These are phyloP conservation scores for Manacus vitellinus DNA, from an alignment of 2,113 vertebrate species.

Conservation along the genomic window DNA sequence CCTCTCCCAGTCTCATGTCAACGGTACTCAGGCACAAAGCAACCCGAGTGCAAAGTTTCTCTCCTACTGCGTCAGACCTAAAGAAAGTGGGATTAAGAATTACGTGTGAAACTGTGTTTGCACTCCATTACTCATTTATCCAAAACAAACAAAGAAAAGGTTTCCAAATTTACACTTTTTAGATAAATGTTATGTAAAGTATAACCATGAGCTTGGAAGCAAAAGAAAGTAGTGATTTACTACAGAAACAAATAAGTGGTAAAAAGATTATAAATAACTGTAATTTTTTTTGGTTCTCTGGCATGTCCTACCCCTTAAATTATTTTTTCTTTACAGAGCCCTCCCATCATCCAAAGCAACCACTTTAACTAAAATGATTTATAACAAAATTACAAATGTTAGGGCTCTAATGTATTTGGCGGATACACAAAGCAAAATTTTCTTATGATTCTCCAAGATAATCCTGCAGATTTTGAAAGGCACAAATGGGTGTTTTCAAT, in stretches of 20 bases:
- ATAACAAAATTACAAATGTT: not conserved
- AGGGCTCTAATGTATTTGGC: not conserved
- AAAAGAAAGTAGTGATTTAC: not conserved
- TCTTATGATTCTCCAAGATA: not conserved
- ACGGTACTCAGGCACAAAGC: not conserved
- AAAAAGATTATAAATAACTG: not conserved
- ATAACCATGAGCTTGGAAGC: not conserved
- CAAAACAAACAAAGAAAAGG: conserved; percentile 1
- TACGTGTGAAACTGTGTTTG: not conserved
- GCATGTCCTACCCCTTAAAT: not conserved
- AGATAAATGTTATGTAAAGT: not conserved
- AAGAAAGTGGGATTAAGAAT: not conserved
- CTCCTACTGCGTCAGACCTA: not conserved
- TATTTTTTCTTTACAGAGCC: not conserved
- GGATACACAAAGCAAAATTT: not conserved
- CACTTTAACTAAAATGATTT: not conserved
- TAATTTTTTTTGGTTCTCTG: not conserved
- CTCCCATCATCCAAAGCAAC: not conserved
- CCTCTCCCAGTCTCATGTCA: not conserved
- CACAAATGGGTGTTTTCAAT: not conserved
- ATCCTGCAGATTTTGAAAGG: not conserved
- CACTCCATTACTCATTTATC: not conserved
- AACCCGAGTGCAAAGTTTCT: not conserved
- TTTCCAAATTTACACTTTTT: not conserved
- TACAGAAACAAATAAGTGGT: not conserved